phyloP scores from a whole-genome alignment of 1,140 invertebrate genomes.

The Caligus rogercresseyi region DNA sequence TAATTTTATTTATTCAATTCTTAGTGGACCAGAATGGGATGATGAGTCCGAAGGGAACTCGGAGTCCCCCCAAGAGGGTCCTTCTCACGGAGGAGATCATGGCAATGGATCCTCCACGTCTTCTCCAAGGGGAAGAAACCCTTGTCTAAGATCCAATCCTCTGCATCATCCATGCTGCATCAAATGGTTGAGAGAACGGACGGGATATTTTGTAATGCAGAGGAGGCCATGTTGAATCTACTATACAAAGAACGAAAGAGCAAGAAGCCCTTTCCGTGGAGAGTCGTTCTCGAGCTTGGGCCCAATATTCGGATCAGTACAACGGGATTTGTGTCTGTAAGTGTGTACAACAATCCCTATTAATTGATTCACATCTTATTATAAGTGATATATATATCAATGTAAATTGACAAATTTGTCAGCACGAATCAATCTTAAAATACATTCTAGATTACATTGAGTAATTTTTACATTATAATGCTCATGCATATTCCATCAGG shows the following conservation, averaged over 20 bases:
- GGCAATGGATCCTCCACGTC: background rate
- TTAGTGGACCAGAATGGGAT: background rate
- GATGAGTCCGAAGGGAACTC: too few relatives aligned
- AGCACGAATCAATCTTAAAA: too few relatives aligned
- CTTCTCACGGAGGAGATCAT: background rate
- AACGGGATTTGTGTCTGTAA: background rate
- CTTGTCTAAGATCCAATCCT: background rate
- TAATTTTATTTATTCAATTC: background rate
- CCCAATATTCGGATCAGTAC: conserved; percentile 11
- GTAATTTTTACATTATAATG: too few relatives aligned
- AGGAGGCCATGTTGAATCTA: conserved; percentile 1
- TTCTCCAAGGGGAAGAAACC: background rate
- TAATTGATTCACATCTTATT: too few relatives aligned
- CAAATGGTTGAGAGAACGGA: background rate
- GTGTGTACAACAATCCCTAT: too few relatives aligned
- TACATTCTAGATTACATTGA: too few relatives aligned
- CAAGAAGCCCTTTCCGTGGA: conserved; percentile 16
- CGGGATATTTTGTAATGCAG: conserved; percentile 1
- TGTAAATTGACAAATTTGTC: too few relatives aligned
- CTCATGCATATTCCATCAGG: too few relatives aligned
- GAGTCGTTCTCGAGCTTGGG: conserved; percentile 10
- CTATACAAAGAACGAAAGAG: conserved; percentile 6
- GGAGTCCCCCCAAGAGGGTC: background rate
- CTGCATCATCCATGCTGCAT: background rate
- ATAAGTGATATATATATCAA: too few relatives aligned